These are phyloP conservation scores for Tribolium freemani DNA, from an alignment of 2,888 invertebrate species.

Conservation along the genomic window DNA sequence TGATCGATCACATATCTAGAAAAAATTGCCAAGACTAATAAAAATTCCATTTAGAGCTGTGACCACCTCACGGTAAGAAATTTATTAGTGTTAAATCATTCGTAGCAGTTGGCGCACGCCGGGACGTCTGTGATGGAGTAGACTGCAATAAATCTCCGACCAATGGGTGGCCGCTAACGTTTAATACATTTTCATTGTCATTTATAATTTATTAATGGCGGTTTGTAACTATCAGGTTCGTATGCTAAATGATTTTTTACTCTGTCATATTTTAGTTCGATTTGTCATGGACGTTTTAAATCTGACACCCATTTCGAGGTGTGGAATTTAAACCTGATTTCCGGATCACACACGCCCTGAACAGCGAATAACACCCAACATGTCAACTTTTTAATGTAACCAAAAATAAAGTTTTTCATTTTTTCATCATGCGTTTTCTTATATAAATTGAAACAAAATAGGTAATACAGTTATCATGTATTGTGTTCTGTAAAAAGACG, in stretches of 20 bases:
- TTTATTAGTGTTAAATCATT: constrained; percentile 33
- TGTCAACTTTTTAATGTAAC: too few relatives aligned
- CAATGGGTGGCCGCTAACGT: constrained; percentile 29
- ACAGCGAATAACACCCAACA: too few relatives aligned
- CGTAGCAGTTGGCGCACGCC: constrained; percentile 34
- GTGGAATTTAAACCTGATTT: background rate
- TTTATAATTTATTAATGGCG: constrained; percentile 25
- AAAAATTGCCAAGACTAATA: constrained; percentile 2
- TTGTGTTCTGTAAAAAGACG: too few relatives aligned
- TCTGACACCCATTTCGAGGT: background rate
- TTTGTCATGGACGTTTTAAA: background rate
- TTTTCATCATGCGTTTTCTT: too few relatives aligned
- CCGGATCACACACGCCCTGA: background rate
- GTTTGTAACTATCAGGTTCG: constrained; percentile 12
- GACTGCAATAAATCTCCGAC: constrained; percentile 22
- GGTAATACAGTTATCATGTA: too few relatives aligned
- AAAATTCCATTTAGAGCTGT: constrained; percentile 15
- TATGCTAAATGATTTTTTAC: background rate
- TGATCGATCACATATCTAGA: background rate
- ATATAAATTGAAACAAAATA: too few relatives aligned
- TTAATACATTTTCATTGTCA: constrained; percentile 24
- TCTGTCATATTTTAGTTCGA: background rate
- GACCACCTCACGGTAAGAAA: constrained; percentile 30
- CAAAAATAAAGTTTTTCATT: too few relatives aligned
- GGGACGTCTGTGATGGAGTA: constrained; percentile 26